Conservation (phyloP, 2,888 invertebrate species). For the Drepana falcataria region DNA sequence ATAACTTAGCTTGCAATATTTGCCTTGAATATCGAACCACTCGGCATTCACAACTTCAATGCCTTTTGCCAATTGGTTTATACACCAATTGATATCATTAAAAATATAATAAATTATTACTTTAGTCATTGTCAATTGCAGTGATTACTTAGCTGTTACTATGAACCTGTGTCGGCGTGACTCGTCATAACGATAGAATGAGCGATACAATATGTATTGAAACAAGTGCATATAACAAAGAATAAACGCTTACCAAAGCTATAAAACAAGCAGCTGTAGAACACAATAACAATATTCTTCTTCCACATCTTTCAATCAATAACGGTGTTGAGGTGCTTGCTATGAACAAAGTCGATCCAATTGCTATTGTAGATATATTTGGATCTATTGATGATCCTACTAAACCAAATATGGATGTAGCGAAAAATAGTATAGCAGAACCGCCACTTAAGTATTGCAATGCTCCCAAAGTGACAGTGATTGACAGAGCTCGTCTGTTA, state of each 20-base stretch:
- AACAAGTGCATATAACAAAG: neutral
- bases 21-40: no score
- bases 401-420: constrained; percentile 25
- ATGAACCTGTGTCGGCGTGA: no score
- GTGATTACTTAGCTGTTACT: no score
- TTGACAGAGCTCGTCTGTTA: constrained; percentile 25
- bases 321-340: constrained; percentile 20
- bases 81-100: no score
- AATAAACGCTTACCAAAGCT: constrained; percentile 22
- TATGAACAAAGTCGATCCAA: constrained; percentile 21
- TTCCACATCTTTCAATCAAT: constrained; percentile 26
- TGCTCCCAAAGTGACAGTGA: constrained; percentile 17
- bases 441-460: constrained; percentile 27
- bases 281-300: constrained; percentile 20
- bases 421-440: constrained; percentile 19
- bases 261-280: constrained; percentile 22
- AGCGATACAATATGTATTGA: neutral
- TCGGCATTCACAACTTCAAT: no score
- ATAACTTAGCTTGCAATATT: no score
- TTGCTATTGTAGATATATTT: constrained; percentile 27
- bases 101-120: no score
- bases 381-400: constrained; percentile 26
- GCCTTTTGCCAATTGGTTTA: no score
- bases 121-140: no score
- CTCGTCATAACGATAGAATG: no score